phyloP scores from a whole-genome alignment of 2,113 vertebrate genomes.

The Uria lomvia region DNA sequence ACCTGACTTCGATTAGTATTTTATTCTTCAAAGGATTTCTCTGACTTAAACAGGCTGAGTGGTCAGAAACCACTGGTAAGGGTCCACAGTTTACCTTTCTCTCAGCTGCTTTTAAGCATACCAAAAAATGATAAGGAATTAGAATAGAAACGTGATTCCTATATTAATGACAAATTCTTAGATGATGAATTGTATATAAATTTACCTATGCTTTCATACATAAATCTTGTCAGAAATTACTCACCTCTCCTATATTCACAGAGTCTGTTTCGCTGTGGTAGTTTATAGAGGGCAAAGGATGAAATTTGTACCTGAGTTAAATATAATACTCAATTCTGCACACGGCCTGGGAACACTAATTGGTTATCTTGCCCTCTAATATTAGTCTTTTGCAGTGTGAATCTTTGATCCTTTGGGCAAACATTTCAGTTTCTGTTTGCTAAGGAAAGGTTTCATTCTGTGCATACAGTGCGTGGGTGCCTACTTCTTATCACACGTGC shows the following conservation, averaged over 20 bases:
- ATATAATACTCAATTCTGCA: slow-evolving; percentile 32
- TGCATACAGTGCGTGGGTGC: slow-evolving; percentile 27
- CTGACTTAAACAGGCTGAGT: neutral
- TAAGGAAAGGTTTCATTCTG: slow-evolving; percentile 10
- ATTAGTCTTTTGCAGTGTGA: slow-evolving; percentile 30
- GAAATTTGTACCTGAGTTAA: slow-evolving; percentile 34
- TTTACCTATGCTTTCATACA: neutral
- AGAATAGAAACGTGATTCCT: neutral
- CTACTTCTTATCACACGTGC: neutral
- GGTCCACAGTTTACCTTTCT: neutral
- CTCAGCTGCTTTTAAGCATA: neutral
- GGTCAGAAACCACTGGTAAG: neutral
- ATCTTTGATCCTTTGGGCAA: slow-evolving; percentile 59
- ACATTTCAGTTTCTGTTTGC: slow-evolving; percentile 62
- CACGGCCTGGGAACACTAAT: slow-evolving; percentile 22
- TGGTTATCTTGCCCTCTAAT: slow-evolving; percentile 48
- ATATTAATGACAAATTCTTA: neutral
- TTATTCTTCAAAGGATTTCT: neutral
- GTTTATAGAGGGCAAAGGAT: slow-evolving; percentile 30
- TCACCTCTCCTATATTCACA: neutral
- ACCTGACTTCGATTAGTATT: neutral
- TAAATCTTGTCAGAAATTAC: neutral
- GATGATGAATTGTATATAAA: neutral
- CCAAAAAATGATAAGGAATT: neutral
- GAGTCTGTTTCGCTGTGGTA: neutral